These are phyloP conservation scores for Chelonus formosanus DNA, from an alignment of 2,888 invertebrate genomes.

Conservation along the genomic window DNA sequence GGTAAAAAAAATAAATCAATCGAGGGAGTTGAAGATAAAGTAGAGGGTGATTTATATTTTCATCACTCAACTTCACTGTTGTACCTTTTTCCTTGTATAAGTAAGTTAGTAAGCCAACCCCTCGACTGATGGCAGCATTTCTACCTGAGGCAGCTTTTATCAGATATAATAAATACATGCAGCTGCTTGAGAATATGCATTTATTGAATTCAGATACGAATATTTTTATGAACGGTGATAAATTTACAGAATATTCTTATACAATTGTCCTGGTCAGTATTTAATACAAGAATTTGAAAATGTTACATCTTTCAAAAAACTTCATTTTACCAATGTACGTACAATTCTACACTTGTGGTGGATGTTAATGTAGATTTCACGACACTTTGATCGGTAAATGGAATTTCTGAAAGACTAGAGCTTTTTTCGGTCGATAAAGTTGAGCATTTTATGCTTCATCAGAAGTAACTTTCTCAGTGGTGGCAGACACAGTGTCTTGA, in stretches of 20 bases:
- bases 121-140: too few species aligned
- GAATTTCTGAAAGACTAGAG: slow-evolving; percentile 11
- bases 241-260: slow-evolving; percentile 8
- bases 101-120: too few species aligned
- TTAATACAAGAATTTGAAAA: not conserved
- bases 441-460: slow-evolving; percentile 54
- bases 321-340: too few species aligned
- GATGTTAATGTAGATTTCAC: slow-evolving; percentile 39
- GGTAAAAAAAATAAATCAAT: too few species aligned
- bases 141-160: too few species aligned
- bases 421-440: not conserved
- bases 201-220: slow-evolving; percentile 42
- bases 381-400: slow-evolving; percentile 14
- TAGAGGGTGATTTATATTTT: too few species aligned
- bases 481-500: slow-evolving; percentile 50
- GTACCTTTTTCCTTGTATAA: too few species aligned
- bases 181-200: slow-evolving; percentile 41
- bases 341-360: slow-evolving; percentile 45
- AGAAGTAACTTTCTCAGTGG: slow-evolving; percentile 56
- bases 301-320: too few species aligned
- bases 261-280: not conserved
- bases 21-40: too few species aligned
- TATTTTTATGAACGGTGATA: slow-evolving; percentile 18
- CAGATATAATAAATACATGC: not conserved
- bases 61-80: too few species aligned